Percentiles rank a stretch among this genome's conserved stretches.
Evolutionary conservation across 1,140 invertebrate species (phyloP).

Genomic region (Mylabris phalerata): DNA sequence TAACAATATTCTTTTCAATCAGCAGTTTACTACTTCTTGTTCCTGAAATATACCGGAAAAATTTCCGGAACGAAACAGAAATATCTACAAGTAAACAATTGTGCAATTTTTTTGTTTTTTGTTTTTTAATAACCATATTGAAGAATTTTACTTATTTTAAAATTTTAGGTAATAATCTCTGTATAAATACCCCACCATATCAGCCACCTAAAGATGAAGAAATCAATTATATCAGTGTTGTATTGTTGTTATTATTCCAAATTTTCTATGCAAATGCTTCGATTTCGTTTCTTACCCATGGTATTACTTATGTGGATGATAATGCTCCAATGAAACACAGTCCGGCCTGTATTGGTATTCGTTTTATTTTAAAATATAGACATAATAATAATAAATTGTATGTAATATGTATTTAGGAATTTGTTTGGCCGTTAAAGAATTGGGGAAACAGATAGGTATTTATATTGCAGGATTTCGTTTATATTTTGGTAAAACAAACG

Average conservation of each 20-base stretch:
- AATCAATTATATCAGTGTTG: slow-evolving; percentile 43
- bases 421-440: slow-evolving; percentile 37
- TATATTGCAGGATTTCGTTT: slow-evolving; percentile 40
- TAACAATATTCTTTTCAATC: slow-evolving; percentile 49
- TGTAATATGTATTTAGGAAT: slow-evolving; percentile 30
- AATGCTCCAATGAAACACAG: slow-evolving; percentile 28
- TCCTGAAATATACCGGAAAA: slow-evolving; percentile 41
- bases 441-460: slow-evolving; percentile 43
- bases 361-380: too few species aligned
- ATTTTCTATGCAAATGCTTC: slow-evolving; percentile 52
- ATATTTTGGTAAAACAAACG: slow-evolving; percentile 11
- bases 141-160: neutral
- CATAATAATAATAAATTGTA: too few species aligned
- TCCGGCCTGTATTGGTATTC: slow-evolving; percentile 9
- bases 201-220: slow-evolving; percentile 14
- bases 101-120: neutral
- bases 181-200: slow-evolving; percentile 10
- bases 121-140: too few species aligned
- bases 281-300: slow-evolving; percentile 56
- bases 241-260: slow-evolving; percentile 52
- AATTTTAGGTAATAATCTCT: slow-evolving; percentile 19
- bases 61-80: neutral
- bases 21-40: slow-evolving; percentile 36
- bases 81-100: neutral
- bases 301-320: slow-evolving; percentile 61